Evolutionary conservation across 2,113 vertebrate species (phyloP), one percentile per base, ranked within the genome.

Genomic region (Apistogramma diplotaenia): DNA sequence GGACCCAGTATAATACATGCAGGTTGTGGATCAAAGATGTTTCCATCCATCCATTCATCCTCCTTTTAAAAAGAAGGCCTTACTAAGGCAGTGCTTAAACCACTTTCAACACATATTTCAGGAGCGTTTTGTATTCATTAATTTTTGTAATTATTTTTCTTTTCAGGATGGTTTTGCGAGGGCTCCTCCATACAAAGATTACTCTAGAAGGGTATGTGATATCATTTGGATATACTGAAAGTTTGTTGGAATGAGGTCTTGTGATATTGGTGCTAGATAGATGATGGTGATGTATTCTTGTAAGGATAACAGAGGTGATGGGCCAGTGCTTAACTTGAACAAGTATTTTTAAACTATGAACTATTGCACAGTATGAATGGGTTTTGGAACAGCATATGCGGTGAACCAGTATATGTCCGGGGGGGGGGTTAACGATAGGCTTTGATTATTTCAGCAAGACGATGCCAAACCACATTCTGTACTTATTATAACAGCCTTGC

Each of bases 141-240:
- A 4, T 21, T 53, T 27, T 67, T 67, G 8, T 15, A 2, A 27
- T 19, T 8, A 1, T 67, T 67, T 0, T 70, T 70, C 19, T 21
- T 23, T 12, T 27, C 25, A 70, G 65, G 43, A 29, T 70, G 65
- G 31, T 51, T 51, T 70, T 51, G 25, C 43, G 0, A 51, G 49
- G 90, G 89, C 92, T 55, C 92, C 93, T 65, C 92, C 91, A 1
- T 93, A 92, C 88, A 80, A 80, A 84, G 87, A 92, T 93, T 94
- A 93, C 91, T 85, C 80, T 85, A 86, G 91, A 81, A 91, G 58
- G 93, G 93, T 93, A 93, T 86, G 93, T 93, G 85, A 90, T 79
- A 84, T 56, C 2, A 8, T 78, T 62, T 61, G 59, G 84, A 19
- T 56, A 55, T 62, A 55, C 33, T 65, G 46, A 65, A 73, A 79